Base-by-base conservation (phyloP, 2,888 invertebrate genomes). In the Xestia c-nigrum region DNA sequence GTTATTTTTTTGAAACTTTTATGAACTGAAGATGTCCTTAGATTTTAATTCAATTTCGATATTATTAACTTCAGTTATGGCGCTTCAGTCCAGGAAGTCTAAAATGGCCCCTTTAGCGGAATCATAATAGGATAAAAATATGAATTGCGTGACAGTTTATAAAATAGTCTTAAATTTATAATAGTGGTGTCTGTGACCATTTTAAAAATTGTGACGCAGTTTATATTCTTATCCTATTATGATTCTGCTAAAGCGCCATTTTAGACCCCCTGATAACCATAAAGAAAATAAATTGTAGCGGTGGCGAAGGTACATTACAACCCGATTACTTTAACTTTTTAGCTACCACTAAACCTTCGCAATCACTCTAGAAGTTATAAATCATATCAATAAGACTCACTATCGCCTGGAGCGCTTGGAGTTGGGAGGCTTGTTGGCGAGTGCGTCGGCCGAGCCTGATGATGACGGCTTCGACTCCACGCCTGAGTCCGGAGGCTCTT, bases 401-500 rank as follows among this genome's bases (percentile, higher is more conserved):
- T 98, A 98, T 97, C 98, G 97, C 87, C 98, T 97, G 88, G 98
- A 97, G 86, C 98, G 97, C 93, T 98, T 98, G 89, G 85, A 91
- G 89, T 97, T 95, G 73, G 94, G 89, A 68, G 91, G 89, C 77
- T 95, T 95, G 88, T 86, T 94, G 85, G 88, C 88, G 76, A 88
- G 90, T 77, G 89, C 93, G 90, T 95, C 96, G 7, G 92, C 94
- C 24, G 94, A 95, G 89, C 97, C 95, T 2, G 96, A 96, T 5
- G 96, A 96, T 2, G 97, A 97, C 7, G 97, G 97, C 90, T 97
- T 96, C 21, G 97, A 95, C 83, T 97, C 96, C 84, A 95, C 90
- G 0, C 94, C 97, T 0, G 97, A 98, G 93, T 98, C 98, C 94
- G 98, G 98, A 12, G 98, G 98, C 94, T 98, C 98, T 97, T 98